Evolutionary conservation across 2,888 invertebrate genomes (phyloP), one percentile per base, ranked within the genome.

Genomic region (Agrochola litura): DNA sequence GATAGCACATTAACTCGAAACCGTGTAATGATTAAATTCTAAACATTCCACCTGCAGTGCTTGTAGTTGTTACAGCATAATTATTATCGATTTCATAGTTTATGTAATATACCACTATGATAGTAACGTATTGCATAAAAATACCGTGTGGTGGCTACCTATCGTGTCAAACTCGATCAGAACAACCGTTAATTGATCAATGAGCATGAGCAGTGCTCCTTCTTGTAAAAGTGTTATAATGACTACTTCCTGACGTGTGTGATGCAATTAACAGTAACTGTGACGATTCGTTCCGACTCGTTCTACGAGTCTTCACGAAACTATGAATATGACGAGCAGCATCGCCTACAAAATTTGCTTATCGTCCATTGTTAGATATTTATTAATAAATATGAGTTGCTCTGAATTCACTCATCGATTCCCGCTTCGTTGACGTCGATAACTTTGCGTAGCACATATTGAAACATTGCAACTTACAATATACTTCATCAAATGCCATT

Each of bases 121-220:
- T 88, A 77, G 63, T 89, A 85, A 81, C 30, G 4, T 78, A 30
- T 94, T 94, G 92, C 93, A 91, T 93, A 92, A 94, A 92, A 90
- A 88, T 91, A 89, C 89, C 92, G 91, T 91, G 91, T 86, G 81
- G 82, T 84, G 84, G 86, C 83, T 86, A 82, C 56, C 64, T 82
- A 75, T 91, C 93, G 91, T 92, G 91, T 89, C 86, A 88, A 91
- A 90, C 85, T 89, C 89, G 88, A 89, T 89, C 88, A 88, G 86
- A 89, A 83, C 84, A 83, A 75, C 82, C 64, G 82, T 81, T 86
- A 79, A 85, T 81, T 67, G 79, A 81, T 63, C 73, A 73, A 43
- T 61, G 72, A 85, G 67, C 73, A 77, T 79, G 54, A 83, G 76
- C 69, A 76, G 54, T 60, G 79, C 81, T 86, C 79, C 81, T 87